Base-by-base conservation (phyloP, 2,888 invertebrate genomes). In the Ectemnius continuus region DNA sequence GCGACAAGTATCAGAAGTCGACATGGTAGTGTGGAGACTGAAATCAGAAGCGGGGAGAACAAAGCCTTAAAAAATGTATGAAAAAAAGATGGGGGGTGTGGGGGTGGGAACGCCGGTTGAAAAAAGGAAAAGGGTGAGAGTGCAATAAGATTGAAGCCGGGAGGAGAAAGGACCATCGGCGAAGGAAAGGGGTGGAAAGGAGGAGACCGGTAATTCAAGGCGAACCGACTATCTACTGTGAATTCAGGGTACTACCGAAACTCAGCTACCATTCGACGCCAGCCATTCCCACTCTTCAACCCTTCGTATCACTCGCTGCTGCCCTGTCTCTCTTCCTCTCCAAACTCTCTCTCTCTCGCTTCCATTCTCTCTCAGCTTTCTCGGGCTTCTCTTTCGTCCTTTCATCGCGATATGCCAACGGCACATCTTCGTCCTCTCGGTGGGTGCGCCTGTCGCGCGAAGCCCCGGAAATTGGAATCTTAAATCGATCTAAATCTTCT, bases 401-500 rank as follows among this genome's bases (percentile, higher is more conserved):
- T 81, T 83, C 76, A 72, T 70, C 67, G 68, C 71, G 80, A 79
- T 78, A 82, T 82, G 83, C 78, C 74, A 64, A 45, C 60, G 63
- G 67, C 52, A 63, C 67, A 70, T 75, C 70, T 56, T 45, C 52
- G 20, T 23, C 59, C 61, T 67, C 23, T 23, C 67, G 63, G 62
- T 67, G 59, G 11, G 68, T 73, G 26, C 70, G 66, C 77, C 68
- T 65, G 58, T 66, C 75, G 76, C 76, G 67, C 67, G 83, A 81
- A 85, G 75, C 64, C 65, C 84, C 84, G 86, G 86, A 88, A 88
- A 88, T 88, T 88, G 88, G 87, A 88, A 88, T 88, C 87, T 87
- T 87, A 87, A 87, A 88, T 88, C 88, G 88, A 87, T 86, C 84
- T 85, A 85, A 86, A 87, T 87, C 84, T 84, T 84, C 84, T 85